Evolutionary conservation across 1,140 invertebrate species (phyloP).

Genomic region (Pentalonia nigronervosa): DNA sequence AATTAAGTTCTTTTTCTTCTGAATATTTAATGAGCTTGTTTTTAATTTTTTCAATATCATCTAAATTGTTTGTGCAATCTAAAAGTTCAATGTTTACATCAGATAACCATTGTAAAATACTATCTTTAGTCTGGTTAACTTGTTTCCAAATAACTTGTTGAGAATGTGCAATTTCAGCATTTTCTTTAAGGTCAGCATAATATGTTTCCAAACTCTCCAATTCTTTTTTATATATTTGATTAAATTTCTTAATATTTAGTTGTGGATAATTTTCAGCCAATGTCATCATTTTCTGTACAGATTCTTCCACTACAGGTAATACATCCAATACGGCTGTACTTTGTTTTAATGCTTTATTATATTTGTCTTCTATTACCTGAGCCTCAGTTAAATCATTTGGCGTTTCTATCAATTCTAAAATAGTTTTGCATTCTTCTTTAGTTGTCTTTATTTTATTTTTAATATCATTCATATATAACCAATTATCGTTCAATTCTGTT

Average conservation of each 20-base stretch:
- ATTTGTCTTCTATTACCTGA: slow-evolving; percentile 72
- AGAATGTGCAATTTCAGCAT: slow-evolving; percentile 81
- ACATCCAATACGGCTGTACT: slow-evolving; percentile 77
- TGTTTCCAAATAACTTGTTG: slow-evolving; percentile 91
- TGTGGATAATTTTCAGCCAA: slow-evolving; percentile 78
- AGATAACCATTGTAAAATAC: slow-evolving; percentile 83
- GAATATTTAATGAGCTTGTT: slow-evolving; percentile 82
- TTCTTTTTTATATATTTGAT: slow-evolving; percentile 70
- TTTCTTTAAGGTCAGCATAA: slow-evolving; percentile 74
- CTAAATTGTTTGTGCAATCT: slow-evolving; percentile 76
- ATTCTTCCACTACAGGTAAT: slow-evolving; percentile 78
- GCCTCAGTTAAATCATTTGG: slow-evolving; percentile 73
- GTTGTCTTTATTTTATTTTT: slow-evolving; percentile 22
- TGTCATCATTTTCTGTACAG: slow-evolving; percentile 74
- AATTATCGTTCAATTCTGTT: not conserved
- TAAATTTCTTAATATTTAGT: slow-evolving; percentile 71
- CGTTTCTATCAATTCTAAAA: slow-evolving; percentile 63
- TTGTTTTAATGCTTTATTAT: slow-evolving; percentile 76
- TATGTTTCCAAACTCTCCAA: slow-evolving; percentile 79
- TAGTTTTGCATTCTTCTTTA: slow-evolving; percentile 7
- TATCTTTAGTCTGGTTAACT: slow-evolving; percentile 83
- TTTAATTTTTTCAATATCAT: slow-evolving; percentile 81
- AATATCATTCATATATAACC: not conserved
- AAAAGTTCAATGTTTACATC: slow-evolving; percentile 79
- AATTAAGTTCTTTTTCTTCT: slow-evolving; percentile 82